A percentile compares a stretch with the other conserved stretches of the same genome.
These are phyloP conservation scores for Drosophila mayri DNA, from an alignment of 1,140 invertebrate species.

Conservation along the genomic window DNA sequence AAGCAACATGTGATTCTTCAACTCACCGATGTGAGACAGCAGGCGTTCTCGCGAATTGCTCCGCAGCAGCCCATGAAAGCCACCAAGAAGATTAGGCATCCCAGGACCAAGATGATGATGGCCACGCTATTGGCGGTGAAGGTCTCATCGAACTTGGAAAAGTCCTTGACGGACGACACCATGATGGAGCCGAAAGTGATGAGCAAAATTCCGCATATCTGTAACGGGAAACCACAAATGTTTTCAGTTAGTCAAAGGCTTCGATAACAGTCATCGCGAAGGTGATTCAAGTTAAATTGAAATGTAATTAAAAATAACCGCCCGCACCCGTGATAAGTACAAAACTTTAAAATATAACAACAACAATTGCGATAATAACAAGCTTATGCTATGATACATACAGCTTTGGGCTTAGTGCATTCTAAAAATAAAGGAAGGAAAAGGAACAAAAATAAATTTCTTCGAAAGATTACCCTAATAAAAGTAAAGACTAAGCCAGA, in stretches of 20 bases:
- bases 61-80: constrained; percentile 95
- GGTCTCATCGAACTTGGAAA: constrained; percentile 85
- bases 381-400: not conserved
- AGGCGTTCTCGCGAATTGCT: constrained; percentile 92
- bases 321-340: constrained; percentile 7
- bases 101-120: constrained; percentile 89
- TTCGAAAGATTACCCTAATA: too few species aligned
- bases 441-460: too few species aligned
- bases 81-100: constrained; percentile 90
- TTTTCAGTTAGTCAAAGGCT: constrained; percentile 27
- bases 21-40: constrained; percentile 91
- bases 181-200: constrained; percentile 87
- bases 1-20: not conserved
- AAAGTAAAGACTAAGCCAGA: too few species aligned
- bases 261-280: constrained; percentile 11
- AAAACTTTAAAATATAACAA: not conserved
- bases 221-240: constrained; percentile 31
- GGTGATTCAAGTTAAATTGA: constrained; percentile 20
- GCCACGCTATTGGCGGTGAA: constrained; percentile 86
- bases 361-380: not conserved
- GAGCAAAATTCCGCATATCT: constrained; percentile 88
- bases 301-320: constrained; percentile 6
- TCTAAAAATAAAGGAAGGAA: not conserved
- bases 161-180: constrained; percentile 85
- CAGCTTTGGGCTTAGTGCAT: not conserved